Conservation (phyloP, 2,797 vertebrate species). For the Amphiprion clarkii region DNA sequence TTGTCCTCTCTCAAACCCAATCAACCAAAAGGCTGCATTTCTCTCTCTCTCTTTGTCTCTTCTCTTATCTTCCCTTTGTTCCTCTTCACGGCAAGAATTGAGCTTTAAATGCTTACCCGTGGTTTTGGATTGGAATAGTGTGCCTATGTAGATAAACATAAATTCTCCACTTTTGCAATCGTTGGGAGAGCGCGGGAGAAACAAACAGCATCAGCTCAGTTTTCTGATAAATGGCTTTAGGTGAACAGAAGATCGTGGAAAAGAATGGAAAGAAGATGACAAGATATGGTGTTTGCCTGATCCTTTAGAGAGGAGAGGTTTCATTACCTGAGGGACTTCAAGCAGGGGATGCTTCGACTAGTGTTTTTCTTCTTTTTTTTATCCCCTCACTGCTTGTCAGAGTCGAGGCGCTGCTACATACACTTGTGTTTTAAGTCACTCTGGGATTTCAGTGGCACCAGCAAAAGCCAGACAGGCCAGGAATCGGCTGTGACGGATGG, state of each 20-base stretch:
- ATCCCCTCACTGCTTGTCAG: slow-evolving; percentile 55
- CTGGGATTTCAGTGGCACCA: slow-evolving; percentile 56
- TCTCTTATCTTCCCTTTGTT: slow-evolving; percentile 23
- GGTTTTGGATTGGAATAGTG: slow-evolving; percentile 38
- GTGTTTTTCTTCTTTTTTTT: slow-evolving; percentile 27
- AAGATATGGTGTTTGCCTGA: slow-evolving; percentile 66
- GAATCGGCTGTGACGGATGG: slow-evolving; percentile 76
- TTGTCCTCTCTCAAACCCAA: slow-evolving; percentile 66
- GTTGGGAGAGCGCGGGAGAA: slow-evolving; percentile 34
- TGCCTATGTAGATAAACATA: slow-evolving; percentile 45
- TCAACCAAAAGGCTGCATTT: slow-evolving; percentile 57
- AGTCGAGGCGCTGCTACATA: slow-evolving; percentile 43
- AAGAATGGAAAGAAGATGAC: slow-evolving; percentile 58
- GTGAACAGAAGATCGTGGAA: slow-evolving; percentile 33
- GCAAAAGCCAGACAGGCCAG: slow-evolving; percentile 36
- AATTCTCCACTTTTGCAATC: slow-evolving; percentile 28
- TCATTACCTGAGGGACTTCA: slow-evolving; percentile 71
- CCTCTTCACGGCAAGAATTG: slow-evolving; percentile 18
- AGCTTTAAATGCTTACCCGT: slow-evolving; percentile 26
- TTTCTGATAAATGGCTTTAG: slow-evolving; percentile 53
- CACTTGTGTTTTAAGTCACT: slow-evolving; percentile 65
- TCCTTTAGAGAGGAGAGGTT: slow-evolving; percentile 65
- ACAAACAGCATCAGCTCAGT: slow-evolving; percentile 32
- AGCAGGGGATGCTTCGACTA: slow-evolving; percentile 33
- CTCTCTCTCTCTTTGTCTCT: slow-evolving; percentile 44